Conservation (phyloP, 1,140 invertebrate genomes). For the Diachasma alloeum region DNA sequence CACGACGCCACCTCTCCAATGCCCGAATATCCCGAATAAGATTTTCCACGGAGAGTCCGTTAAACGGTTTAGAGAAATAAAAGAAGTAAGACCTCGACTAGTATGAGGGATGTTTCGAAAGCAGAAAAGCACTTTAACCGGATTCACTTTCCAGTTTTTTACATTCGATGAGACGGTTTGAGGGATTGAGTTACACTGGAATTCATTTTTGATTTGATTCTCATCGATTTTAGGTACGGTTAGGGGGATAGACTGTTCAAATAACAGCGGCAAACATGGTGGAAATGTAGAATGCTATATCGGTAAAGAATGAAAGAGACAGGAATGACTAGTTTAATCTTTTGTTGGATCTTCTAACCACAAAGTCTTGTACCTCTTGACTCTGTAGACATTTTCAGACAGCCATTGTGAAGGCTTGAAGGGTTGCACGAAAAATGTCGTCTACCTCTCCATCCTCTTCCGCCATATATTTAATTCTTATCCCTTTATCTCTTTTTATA, state of each 20-base stretch:
- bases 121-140: constrained; percentile 39
- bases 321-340: background rate
- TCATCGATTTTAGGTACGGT: background rate
- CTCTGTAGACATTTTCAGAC: background rate
- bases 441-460: background rate
- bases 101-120: constrained; percentile 17
- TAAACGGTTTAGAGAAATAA: constrained; percentile 3
- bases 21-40: constrained; percentile 51
- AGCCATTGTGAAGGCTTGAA: background rate
- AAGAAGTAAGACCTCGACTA: background rate
- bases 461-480: constrained; percentile 2
- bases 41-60: constrained; percentile 41
- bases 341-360: background rate
- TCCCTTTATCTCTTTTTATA: background rate
- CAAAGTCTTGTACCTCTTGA: background rate
- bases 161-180: constrained; percentile 21
- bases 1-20: constrained; percentile 41
- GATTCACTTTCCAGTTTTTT: constrained; percentile 40
- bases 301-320: background rate
- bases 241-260: background rate
- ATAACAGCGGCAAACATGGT: background rate
- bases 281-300: background rate
- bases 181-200: constrained; percentile 31
- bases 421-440: background rate
- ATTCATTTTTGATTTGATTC: constrained; percentile 33